Evolutionary conservation across 2,888 invertebrate genomes (phyloP), one percentile per base, ranked within the genome.

Genomic region (Drosophila mettleri): DNA sequence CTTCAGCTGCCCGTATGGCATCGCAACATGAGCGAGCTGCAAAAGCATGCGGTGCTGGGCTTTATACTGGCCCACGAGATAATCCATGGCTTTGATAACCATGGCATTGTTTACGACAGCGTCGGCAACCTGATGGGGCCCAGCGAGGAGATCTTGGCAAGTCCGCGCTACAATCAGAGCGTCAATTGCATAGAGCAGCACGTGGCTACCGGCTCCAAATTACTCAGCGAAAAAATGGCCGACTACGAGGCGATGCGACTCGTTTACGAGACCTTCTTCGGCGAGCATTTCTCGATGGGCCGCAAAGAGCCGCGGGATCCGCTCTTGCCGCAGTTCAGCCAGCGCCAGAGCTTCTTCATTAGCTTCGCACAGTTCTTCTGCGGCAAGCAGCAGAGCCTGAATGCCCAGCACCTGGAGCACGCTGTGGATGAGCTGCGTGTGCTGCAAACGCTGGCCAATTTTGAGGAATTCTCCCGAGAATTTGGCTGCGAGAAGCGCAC

Each of bases 351-450:
- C 0, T 91, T 91, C 61, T 91, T 91, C 48, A 82, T 91, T 7
- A 89, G 83, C 54, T 91, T 86, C 39, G 92, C 91, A 0, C 91
- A 91, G 41, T 89, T 91, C 60, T 91, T 91, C 16, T 91, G 91
- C 46, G 89, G 91, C 22, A 86, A 83, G 31, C 67, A 79, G 18
- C 91, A 91, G 6, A 66, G 66, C 22, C 79, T 82, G 0, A 66
- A 78, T 2, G 80, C 80, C 0, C 74, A 72, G 16, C 74, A 77
- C 20, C 24, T 89, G 79, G 88, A 89, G 53, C 91, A 91, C 57
- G 91, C 90, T 0, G 59, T 81, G 9, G 89, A 91, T 39, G 91
- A 91, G 60, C 14, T 91, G 36, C 74, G 91, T 0, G 91, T 91
- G 1, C 53, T 88, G 49, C 91, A 91, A 45, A 89, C 92, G 0